A percentile compares a stretch with the other conserved stretches of the same genome.
Evolutionary conservation across 2,797 vertebrate genomes (phyloP).

Genomic region (Ceyx erithaca): DNA sequence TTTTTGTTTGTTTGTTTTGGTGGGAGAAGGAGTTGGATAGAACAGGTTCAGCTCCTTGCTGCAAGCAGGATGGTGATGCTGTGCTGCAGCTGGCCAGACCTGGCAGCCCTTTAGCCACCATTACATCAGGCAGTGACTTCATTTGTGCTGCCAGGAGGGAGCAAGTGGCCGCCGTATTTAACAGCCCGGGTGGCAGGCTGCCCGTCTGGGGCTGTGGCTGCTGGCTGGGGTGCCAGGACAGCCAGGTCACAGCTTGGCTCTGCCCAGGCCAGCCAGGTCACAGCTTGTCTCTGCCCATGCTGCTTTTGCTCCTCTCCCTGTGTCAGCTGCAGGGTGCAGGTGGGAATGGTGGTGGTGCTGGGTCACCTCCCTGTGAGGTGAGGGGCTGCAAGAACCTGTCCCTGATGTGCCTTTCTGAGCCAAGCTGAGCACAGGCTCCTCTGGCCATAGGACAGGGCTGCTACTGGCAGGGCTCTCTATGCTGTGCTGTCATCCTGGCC

Average conservation of each 20-base stretch:
- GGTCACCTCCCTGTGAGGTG: not conserved
- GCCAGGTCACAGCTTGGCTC: not conserved
- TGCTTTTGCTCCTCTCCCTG: not conserved
- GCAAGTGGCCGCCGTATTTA: not conserved
- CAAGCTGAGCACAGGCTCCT: not conserved
- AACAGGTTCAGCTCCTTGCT: not conserved
- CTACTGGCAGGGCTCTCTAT: not conserved
- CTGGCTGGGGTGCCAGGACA: not conserved
- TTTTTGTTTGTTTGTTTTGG: rapidly evolving
- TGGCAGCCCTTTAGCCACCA: not conserved
- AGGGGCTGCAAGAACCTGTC: not conserved
- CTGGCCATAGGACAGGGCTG: not conserved
- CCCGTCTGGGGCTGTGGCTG: not conserved
- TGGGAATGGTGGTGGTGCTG: not conserved
- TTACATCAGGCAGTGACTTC: not conserved
- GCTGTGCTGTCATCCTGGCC: rapidly evolving
- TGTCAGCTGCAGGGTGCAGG: not conserved
- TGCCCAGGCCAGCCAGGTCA: not conserved
- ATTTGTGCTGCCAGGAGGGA: not conserved
- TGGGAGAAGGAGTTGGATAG: not conserved
- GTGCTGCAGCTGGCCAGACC: not conserved
- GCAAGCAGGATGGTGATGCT: rapidly evolving
- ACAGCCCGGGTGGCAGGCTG: not conserved
- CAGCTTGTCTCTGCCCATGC: not conserved
- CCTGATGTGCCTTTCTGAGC: not conserved